Base-by-base conservation (phyloP, 2,797 vertebrate genomes). In the Ceryle rudis region DNA sequence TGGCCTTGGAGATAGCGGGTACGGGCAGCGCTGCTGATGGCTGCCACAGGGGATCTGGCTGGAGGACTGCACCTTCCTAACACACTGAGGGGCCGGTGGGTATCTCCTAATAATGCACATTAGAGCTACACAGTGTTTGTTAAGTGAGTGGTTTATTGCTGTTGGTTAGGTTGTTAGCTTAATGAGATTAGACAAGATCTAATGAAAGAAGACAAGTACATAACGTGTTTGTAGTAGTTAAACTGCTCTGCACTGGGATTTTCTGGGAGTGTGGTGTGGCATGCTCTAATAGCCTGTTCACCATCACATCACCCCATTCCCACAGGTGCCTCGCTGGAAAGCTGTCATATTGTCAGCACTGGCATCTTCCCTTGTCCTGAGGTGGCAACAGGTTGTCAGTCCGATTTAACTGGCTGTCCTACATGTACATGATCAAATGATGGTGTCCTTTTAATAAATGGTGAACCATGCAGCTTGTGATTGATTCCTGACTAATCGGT, bases 91-190 rank as follows among this genome's bases (percentile, higher is more conserved):
- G 70, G 31, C 70, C 6, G 5, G 62, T 1, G 1, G 67, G 37
- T 31, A 21, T 70, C 86, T 85, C 89, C 93, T 87, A 58, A 79
- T 93, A 92, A 89, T 58, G 41, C 69, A 70, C 86, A 28, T 93
- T 95, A 95, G 55, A 92, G 65, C 89, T 80, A 10, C 67, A 80
- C 17, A 35, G 81, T 57, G 92, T 89, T 95, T 95, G 85, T 86
- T 78, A 79, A 87, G 69, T 23, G 14, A 91, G 86, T 77, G 47
- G 51, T 66, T 86, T 93, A 70, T 95, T 92, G 61, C 81, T 39
- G n/a, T 52, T 90, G 90, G 52, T 87, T 95, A 72, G 79, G 67
- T 77, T 95, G 80, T 92, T 87, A 95, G 75, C 72, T 77, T 96
- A 97, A 95, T 77, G 65, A 88, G 79, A 89, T 78, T 55, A 81